Evolutionary conservation across 1,140 invertebrate genomes (phyloP).

Genomic region (Hetaerina americana): DNA sequence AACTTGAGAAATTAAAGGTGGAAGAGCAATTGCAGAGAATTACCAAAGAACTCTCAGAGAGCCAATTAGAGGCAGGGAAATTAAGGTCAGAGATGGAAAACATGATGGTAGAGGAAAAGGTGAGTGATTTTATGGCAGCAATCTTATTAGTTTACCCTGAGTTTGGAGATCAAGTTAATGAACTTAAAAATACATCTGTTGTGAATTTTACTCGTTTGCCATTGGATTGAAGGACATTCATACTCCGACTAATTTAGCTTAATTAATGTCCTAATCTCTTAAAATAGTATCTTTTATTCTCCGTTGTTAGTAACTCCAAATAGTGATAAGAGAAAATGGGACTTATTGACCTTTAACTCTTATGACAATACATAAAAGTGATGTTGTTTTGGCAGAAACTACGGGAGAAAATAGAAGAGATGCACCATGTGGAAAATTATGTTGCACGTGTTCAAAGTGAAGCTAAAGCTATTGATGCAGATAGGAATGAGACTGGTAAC

Average conservation of each 20-base stretch:
- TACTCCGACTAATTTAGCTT: no score
- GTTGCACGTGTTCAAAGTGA: background rate
- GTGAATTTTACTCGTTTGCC: no score
- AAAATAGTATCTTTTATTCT: no score
- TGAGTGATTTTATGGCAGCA: background rate
- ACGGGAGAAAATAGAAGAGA: background rate
- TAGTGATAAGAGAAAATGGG: no score
- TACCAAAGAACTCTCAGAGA: background rate
- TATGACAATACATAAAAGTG: no score
- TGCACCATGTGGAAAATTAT: background rate
- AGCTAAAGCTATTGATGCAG: background rate
- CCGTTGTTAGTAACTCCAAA: no score
- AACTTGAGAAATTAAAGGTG: background rate
- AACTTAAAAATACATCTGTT: no score
- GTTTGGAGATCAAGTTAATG: no score
- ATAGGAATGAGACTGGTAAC: background rate
- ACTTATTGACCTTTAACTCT: no score
- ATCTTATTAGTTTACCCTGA: background rate
- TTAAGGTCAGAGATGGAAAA: background rate
- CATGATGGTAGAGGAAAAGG: background rate
- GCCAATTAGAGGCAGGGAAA: background rate
- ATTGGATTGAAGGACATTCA: no score
- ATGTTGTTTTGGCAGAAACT: background rate
- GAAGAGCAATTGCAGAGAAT: background rate
- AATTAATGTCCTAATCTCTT: no score